phyloP scores from a whole-genome alignment of 1,140 invertebrate genomes.

The Tenebrio molitor region DNA sequence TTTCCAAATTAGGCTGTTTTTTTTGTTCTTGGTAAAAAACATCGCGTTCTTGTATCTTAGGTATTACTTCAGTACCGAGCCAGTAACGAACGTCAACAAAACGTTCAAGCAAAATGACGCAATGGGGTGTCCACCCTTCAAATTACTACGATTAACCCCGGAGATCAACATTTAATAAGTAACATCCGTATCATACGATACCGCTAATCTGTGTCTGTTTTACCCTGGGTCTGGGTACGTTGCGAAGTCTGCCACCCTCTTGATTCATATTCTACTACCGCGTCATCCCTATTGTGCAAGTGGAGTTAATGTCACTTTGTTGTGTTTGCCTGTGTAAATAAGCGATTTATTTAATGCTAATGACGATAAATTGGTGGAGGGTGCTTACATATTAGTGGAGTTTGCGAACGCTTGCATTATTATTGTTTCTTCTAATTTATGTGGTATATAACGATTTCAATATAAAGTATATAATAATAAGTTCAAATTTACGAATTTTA shows the following conservation, averaged over 20 bases:
- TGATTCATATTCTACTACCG: constrained; percentile 43
- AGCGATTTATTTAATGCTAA: constrained; percentile 54
- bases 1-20: not conserved
- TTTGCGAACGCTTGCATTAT: not conserved
- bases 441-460: too few relatives aligned
- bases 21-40: too few relatives aligned
- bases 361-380: constrained; percentile 49
- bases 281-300: constrained; percentile 44
- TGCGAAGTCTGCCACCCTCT: constrained; percentile 34
- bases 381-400: constrained; percentile 31
- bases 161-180: constrained; percentile 54
- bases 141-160: constrained; percentile 47
- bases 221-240: constrained; percentile 25
- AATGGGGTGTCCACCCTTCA: constrained; percentile 46
- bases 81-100: too few relatives aligned
- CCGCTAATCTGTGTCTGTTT: constrained; percentile 42
- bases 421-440: not conserved
- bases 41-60: too few relatives aligned
- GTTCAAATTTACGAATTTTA: too few relatives aligned
- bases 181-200: constrained; percentile 47
- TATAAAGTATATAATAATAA: too few relatives aligned
- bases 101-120: constrained; percentile 9
- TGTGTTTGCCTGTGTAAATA: constrained; percentile 51
- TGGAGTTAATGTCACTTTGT: constrained; percentile 48
- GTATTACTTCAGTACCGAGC: too few relatives aligned